Base-by-base conservation (phyloP, 2,113 vertebrate genomes). In the Edolisoma coerulescens region DNA sequence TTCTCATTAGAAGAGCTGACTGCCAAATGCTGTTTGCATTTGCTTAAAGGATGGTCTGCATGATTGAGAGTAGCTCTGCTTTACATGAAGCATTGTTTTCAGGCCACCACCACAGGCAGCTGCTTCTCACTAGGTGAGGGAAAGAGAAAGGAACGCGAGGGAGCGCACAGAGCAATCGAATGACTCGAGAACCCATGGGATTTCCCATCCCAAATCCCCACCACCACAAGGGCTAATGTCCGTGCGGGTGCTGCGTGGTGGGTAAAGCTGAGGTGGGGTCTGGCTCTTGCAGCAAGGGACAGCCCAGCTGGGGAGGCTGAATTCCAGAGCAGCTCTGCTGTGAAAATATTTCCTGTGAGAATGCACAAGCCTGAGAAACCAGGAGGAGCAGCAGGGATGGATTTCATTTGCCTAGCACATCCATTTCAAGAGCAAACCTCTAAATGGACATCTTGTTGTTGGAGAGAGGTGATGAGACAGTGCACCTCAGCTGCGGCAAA, bases 231-330 rank as follows among this genome's bases (percentile, higher is more conserved):
- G 39, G 11, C 32, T 73, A 16, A 13, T 71, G 61, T 35, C 50
- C 0, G 0, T 0, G 1, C 0, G 30, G 44, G 22, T 57, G 28
- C 39, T 3, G 1, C 0, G 0, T 7, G 30, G 27, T 74, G 30
- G 50, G 53, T 69, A 47, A 71, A 64, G 60, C 56, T 6, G 18
- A 63, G 76, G 56, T 65, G 84, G 52, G 76, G 20, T 67, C n/a
- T 68, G 67, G 37, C 19, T 41, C 30, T 91, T 1, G 0, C 0
- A 0, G 39, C 1, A 1, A 88, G 27, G 42, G 68, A 22, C 52
- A 95, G 83, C 44, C 79, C 67, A 85, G 49, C 30, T 5, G 3
- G 64, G 56, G 53, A 86, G 56, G 68, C 24, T 4, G 4, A 95
- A 97, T 88, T 93, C 88, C 86, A 94, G 68, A 70, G 76, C 57